Base-by-base conservation (phyloP, 2,888 invertebrate genomes). In the Ditula angustiorana region DNA sequence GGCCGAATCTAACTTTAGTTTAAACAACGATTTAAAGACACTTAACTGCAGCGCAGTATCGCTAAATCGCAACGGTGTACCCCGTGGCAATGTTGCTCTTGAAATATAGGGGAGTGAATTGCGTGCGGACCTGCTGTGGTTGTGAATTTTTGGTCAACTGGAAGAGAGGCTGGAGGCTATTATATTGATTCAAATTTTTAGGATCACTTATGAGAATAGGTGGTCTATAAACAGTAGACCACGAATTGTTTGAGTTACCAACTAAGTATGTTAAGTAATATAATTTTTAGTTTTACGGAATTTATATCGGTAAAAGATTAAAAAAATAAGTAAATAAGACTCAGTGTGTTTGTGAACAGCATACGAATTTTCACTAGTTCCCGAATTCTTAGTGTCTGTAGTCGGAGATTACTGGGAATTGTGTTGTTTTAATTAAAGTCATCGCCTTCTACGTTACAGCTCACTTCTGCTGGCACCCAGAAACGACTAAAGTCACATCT, bases 1-100 rank as follows among this genome's bases (percentile, higher is more conserved):
- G 71, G 70, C 71, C 37, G 50, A 69, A 67, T 71, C 71, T 74
- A 75, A 74, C 61, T 68, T 60, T 63, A 71, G 67, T 76, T 72
- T 73, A 74, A 77, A 77, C 76, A 69, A 69, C 70, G 69, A 71
- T 77, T 69, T 74, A 78, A 77, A 69, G 74, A 76, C 72, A 74
- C 66, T 71, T 73, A 74, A 71, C 68, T 71, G 69, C 72, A 63
- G 70, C 68, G 68, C 71, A 61, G 77, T 76, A 74, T 76, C 72
- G 73, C 74, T 71, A 75, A 81, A 79, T 79, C 72, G 74, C 59
- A 55, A 69, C 73, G 74, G 76, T 75, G 69, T 69, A 69, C 59
- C 57, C 60, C 35, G 66, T 67, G 50, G 61, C 71, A 68, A 61
- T 70, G 57, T 62, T 16, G 49, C 5, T n/a, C 21, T 24, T 47